Evolutionary conservation across 1,140 invertebrate species (phyloP), one percentile per base, ranked within the genome.

Genomic region (Vanessa tameamea): DNA sequence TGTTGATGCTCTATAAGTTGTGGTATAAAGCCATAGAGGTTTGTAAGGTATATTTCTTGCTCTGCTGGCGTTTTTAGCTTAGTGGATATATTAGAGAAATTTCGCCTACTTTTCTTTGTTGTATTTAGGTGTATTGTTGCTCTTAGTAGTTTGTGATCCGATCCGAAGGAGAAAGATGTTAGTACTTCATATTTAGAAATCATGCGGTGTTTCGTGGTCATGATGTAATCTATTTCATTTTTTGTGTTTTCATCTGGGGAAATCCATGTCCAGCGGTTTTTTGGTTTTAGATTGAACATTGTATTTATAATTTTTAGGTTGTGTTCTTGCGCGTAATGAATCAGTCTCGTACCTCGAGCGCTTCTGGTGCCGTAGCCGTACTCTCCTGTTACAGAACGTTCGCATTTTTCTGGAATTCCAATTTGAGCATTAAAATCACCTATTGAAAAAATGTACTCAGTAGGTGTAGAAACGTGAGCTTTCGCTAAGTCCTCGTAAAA

Each of bases 191-290:
- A 83, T 9, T 79, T 82, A 63, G 77, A 59, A 47, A 83, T 43
- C 8, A 82, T 20, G n/a, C 75, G 43, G 5, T 47, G 74, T 48
- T 69, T 79, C 47, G 78, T 82, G n/a, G 83, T 73, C 77, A 85
- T 78, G 8, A 83, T 82, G 47, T 81, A 85, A 61, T 85, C 80
- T 15, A 83, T 85, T 69, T 85, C 78, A 55, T 82, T 85, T 80
- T 57, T 82, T 59, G 71, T 82, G n/a, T 79, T 82, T 78, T 72
- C 77, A 13, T 83, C 77, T 23, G 82, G 79, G 47, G 79, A 86
- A 7, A 78, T 84, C 81, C 81, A 84, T 47, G 82, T 83, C 82
- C 81, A 86, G 51, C 80, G 16, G 9, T 79, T 78, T 15, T 81
- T 78, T 16, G 57, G 48, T 72, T 86, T 84, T 64, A 76, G 23